phyloP scores from a whole-genome alignment of 2,888 invertebrate species.

The Machimus atricapillus region DNA sequence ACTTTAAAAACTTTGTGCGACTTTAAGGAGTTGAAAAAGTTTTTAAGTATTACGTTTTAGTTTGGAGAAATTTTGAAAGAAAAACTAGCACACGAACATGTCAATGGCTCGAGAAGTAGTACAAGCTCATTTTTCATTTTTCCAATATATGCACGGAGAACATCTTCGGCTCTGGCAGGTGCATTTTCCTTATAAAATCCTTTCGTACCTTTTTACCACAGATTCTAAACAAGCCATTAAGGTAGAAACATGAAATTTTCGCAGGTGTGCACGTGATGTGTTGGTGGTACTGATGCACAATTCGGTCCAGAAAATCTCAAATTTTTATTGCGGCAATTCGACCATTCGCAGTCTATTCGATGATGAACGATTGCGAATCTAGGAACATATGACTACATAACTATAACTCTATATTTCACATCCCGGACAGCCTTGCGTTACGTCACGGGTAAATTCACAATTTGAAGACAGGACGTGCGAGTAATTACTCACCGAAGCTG shows the following conservation, averaged over 20 bases:
- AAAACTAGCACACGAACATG: neutral
- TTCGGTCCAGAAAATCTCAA: neutral
- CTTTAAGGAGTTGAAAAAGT: neutral
- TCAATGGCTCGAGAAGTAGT: neutral
- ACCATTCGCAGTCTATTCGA: neutral
- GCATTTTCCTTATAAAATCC: neutral
- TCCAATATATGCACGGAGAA: neutral
- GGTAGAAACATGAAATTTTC: neutral
- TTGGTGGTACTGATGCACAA: neutral
- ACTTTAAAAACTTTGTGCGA: neutral
- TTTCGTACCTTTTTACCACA: neutral
- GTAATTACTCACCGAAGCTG: slow-evolving; percentile 16
- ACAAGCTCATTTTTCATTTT: neutral
- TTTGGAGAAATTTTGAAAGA: neutral
- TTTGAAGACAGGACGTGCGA: neutral
- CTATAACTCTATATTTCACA: neutral
- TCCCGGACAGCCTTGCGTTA: neutral
- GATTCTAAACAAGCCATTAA: neutral
- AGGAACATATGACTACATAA: neutral
- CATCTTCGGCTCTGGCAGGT: neutral
- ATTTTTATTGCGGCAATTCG: neutral
- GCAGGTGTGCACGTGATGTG: neutral
- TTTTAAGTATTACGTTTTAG: neutral
- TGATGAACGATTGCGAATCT: neutral
- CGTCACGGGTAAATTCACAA: neutral